These are phyloP conservation scores for Enteromius anoplus DNA, from an alignment of 2,797 vertebrate species.

Conservation along the genomic window DNA sequence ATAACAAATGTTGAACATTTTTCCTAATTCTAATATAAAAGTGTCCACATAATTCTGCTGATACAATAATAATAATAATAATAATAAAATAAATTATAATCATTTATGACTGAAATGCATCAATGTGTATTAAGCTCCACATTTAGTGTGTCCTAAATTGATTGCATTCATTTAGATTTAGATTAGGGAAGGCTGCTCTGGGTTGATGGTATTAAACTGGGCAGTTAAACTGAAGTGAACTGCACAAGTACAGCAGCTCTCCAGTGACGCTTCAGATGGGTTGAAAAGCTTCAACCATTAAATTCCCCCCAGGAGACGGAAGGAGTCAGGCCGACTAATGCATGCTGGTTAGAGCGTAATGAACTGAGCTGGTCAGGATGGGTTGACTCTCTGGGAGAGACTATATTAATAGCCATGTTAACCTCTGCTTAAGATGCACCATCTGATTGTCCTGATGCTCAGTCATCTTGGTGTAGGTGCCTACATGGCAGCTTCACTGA, in stretches of 20 bases:
- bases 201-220: not conserved
- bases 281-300: constrained; percentile 78
- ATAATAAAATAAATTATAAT: no score
- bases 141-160: no score
- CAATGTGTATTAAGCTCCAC: not conserved
- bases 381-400: constrained; percentile 55
- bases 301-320: constrained; percentile 74
- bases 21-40: not conserved
- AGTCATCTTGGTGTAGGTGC: not conserved
- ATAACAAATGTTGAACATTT: not conserved
- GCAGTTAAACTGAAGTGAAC: constrained; percentile 10
- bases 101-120: not conserved
- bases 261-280: constrained; percentile 74
- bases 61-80: not conserved
- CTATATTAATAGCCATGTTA: constrained; percentile 16
- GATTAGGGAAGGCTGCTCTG: not conserved
- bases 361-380: constrained; percentile 76
- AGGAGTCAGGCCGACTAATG: constrained; percentile 73
- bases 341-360: constrained; percentile 74
- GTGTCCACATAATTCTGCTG: not conserved
- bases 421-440: constrained; percentile 14
- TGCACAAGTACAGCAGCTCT: constrained; percentile 64
- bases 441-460: constrained; percentile 39
- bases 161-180: no score
- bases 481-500: not conserved